phyloP scores from a whole-genome alignment of 2,113 vertebrate species.

The Melozone crissalis region DNA sequence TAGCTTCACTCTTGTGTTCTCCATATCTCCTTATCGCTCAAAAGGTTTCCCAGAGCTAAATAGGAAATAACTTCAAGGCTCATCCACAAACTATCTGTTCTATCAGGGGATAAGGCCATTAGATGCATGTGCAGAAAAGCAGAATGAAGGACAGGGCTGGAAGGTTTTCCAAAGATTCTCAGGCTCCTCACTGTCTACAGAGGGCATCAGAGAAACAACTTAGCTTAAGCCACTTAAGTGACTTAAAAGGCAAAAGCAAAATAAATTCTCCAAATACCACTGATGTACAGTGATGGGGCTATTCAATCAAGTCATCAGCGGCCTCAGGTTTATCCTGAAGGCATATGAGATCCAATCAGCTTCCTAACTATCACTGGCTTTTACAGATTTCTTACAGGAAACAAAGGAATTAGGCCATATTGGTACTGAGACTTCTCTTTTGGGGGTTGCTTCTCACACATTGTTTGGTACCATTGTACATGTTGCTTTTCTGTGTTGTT shows the following conservation, averaged over 20 bases:
- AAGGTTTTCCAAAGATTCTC: background rate
- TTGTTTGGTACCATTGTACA: background rate
- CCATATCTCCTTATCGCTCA: background rate
- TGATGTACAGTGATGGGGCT: background rate
- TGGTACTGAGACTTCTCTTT: background rate
- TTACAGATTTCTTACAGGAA: background rate
- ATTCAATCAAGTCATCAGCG: background rate
- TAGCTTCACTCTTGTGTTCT: background rate
- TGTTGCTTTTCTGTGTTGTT: background rate
- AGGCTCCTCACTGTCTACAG: background rate
- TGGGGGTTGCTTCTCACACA: background rate
- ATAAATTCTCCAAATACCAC: background rate
- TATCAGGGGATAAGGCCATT: background rate
- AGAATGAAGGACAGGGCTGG: background rate
- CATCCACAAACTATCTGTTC: background rate
- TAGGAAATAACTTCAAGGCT: background rate
- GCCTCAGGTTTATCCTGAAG: background rate
- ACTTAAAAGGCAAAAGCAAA: slow-evolving; percentile 2
- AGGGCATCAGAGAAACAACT: background rate
- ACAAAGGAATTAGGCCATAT: background rate
- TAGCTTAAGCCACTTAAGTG: background rate
- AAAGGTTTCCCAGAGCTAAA: background rate
- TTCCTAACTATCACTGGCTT: background rate
- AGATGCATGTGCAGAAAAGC: background rate
- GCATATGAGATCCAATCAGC: background rate